Evolutionary conservation across 2,888 invertebrate species (phyloP).

Genomic region (Heterodera filipjevi): DNA sequence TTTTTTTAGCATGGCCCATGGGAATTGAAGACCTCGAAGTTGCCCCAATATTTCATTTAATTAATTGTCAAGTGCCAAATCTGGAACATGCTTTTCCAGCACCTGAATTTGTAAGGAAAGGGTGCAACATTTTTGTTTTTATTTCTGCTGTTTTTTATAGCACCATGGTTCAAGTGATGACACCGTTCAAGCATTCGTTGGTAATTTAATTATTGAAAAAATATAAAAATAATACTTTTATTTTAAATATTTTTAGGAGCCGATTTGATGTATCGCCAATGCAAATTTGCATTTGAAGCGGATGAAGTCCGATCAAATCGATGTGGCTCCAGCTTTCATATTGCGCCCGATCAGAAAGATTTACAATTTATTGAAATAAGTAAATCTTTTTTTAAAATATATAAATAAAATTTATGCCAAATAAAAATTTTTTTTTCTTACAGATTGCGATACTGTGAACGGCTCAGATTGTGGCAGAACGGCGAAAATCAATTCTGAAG

Average conservation of each 20-base stretch:
- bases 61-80: slow-evolving; percentile 54
- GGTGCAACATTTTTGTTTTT: background rate
- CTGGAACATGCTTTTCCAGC: slow-evolving; percentile 51
- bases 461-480: background rate
- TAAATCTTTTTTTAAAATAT: slow-evolving; percentile 27
- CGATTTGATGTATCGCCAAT: slow-evolving; percentile 57
- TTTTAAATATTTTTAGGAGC: slow-evolving; percentile 40
- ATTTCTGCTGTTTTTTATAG: slow-evolving; percentile 24
- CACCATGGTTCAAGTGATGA: slow-evolving; percentile 38
- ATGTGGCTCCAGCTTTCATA: slow-evolving; percentile 20
- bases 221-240: background rate
- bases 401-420: slow-evolving; percentile 3
- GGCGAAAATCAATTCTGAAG: slow-evolving; percentile 20
- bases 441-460: slow-evolving; percentile 58
- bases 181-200: slow-evolving; percentile 42
- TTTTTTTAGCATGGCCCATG: slow-evolving; percentile 53
- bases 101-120: slow-evolving; percentile 53
- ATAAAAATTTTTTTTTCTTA: slow-evolving; percentile 9
- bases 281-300: slow-evolving; percentile 52
- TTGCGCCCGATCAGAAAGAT: slow-evolving; percentile 39
- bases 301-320: slow-evolving; percentile 38
- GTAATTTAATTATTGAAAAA: background rate
- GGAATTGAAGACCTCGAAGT: slow-evolving; percentile 54
- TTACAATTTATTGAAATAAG: slow-evolving; percentile 48
- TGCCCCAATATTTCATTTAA: slow-evolving; percentile 55